A percentile compares a stretch with the other conserved stretches of the same genome.
Conservation (phyloP, 2,113 vertebrate genomes). For the Gobius niger region DNA sequence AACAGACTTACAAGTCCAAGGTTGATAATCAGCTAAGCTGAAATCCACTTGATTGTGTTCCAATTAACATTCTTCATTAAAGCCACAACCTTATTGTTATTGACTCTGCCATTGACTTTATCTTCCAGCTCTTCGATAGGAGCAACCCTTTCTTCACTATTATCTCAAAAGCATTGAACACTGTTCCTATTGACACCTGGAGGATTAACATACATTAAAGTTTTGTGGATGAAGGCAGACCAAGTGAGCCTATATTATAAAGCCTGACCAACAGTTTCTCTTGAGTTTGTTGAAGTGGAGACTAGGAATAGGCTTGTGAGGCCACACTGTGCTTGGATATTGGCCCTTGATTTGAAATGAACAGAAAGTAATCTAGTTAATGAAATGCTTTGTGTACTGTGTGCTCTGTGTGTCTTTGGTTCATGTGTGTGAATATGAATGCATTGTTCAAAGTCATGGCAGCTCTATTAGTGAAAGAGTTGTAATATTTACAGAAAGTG, state of each 20-base stretch:
- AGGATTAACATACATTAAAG: slow-evolving; percentile 80
- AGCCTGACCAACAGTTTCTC: slow-evolving; percentile 18
- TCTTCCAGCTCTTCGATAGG: slow-evolving; percentile 75
- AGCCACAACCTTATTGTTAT: slow-evolving; percentile 81
- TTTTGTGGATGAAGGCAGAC: slow-evolving; percentile 64
- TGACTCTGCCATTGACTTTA: slow-evolving; percentile 80
- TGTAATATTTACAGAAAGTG: slow-evolving; percentile 80
- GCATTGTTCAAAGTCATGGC: slow-evolving; percentile 54
- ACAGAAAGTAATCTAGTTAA: slow-evolving; percentile 9
- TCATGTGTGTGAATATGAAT: slow-evolving; percentile 75
- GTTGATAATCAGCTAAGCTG: slow-evolving; percentile 80
- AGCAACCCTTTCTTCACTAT: slow-evolving; percentile 72
- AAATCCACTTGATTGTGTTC: slow-evolving; percentile 82
- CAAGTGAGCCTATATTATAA: slow-evolving; percentile 36
- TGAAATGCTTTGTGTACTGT: slow-evolving; percentile 23
- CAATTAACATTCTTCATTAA: slow-evolving; percentile 82
- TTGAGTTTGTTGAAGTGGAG: background rate
- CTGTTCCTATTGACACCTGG: slow-evolving; percentile 71
- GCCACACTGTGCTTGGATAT: slow-evolving; percentile 8
- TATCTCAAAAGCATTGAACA: slow-evolving; percentile 80
- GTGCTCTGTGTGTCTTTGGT: slow-evolving; percentile 53
- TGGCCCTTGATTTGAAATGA: slow-evolving; percentile 11
- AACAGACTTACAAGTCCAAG: slow-evolving; percentile 74
- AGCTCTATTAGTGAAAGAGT: slow-evolving; percentile 68
- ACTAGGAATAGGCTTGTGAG: background rate